Evolutionary conservation across 1,140 invertebrate genomes (phyloP).

Genomic region (Lepidostoma basale): DNA sequence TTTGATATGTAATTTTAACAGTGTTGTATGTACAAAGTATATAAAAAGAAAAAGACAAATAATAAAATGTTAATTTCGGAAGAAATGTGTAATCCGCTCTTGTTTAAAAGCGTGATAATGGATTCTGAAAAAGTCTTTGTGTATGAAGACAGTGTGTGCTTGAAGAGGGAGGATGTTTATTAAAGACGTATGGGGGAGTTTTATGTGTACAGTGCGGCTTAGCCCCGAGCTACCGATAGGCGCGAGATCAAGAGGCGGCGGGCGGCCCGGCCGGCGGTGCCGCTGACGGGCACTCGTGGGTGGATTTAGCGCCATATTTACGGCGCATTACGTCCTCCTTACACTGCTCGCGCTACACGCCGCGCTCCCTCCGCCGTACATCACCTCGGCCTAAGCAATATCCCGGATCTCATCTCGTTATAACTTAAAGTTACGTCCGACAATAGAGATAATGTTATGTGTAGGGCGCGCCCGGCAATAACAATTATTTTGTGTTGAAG

Average conservation of each 20-base stretch:
- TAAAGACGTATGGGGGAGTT: too few species aligned
- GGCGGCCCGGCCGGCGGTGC: not conserved
- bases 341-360: constrained; percentile 24
- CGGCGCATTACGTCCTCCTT: constrained; percentile 34
- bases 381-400: constrained; percentile 39
- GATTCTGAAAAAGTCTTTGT: too few species aligned
- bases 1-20: too few species aligned
- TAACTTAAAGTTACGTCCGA: constrained; percentile 41
- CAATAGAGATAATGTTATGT: constrained; percentile 40
- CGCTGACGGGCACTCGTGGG: not conserved
- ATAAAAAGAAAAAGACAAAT: too few species aligned
- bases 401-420: constrained; percentile 42
- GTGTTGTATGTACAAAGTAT: too few species aligned
- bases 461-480: constrained; percentile 36
- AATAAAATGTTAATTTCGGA: too few species aligned
- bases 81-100: too few species aligned
- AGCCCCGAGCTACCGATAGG: too few species aligned
- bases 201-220: not conserved
- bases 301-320: constrained; percentile 38
- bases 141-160: too few species aligned
- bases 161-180: too few species aligned
- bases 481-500: constrained; percentile 47
- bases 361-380: constrained; percentile 26
- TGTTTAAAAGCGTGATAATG: too few species aligned
- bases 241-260: not conserved